These are phyloP conservation scores for Philopedon plagiatum DNA, from an alignment of 2,888 invertebrate species.

Conservation along the genomic window DNA sequence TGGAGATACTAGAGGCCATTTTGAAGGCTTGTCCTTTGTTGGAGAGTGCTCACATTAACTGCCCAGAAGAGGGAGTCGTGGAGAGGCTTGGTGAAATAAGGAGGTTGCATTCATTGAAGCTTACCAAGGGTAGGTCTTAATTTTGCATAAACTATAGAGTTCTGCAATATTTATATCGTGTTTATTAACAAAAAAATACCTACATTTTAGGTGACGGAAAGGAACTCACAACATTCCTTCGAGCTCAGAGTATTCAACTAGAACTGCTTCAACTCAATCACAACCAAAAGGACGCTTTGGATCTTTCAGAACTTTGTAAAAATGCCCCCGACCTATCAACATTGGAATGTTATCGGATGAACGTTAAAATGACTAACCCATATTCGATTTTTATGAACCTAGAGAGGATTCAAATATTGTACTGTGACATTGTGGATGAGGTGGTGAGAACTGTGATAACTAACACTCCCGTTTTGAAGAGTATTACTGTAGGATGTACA, in stretches of 20 bases:
- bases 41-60: constrained; percentile 78
- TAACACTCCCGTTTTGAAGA: constrained; percentile 73
- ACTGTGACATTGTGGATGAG: constrained; percentile 74
- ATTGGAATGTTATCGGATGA: constrained; percentile 78
- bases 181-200: no score
- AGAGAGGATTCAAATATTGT: constrained; percentile 78
- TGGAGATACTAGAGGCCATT: constrained; percentile 74
- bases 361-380: constrained; percentile 72
- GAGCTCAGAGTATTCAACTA: constrained; percentile 64
- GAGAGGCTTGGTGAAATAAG: constrained; percentile 70
- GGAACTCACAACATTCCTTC: constrained; percentile 74
- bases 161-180: no score
- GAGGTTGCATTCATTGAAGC: constrained; percentile 69
- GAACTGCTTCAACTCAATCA: constrained; percentile 63
- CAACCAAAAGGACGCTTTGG: constrained; percentile 59
- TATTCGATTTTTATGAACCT: constrained; percentile 72
- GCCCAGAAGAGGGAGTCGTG: constrained; percentile 68
- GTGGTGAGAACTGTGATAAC: constrained; percentile 76
- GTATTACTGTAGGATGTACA: constrained; percentile 77
- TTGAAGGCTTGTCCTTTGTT: constrained; percentile 74
- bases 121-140: constrained; percentile 66
- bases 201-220: constrained; percentile 56
- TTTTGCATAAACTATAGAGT: no score
- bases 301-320: constrained; percentile 62
- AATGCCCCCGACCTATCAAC: constrained; percentile 71